These are phyloP conservation scores for Microplitis manilae DNA, from an alignment of 2,888 invertebrate species.

Conservation along the genomic window DNA sequence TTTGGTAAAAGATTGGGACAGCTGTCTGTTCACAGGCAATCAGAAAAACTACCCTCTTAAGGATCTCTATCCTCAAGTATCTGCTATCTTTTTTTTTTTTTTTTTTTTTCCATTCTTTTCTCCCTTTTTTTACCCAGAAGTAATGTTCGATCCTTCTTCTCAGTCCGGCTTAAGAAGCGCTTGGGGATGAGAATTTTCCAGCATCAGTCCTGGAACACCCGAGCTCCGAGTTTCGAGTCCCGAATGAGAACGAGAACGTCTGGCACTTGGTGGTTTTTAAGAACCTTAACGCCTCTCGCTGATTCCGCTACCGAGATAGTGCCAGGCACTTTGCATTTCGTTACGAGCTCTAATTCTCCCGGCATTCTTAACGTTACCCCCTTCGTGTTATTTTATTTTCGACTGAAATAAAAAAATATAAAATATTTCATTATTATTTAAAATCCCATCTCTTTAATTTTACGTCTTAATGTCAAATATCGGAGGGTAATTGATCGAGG, in stretches of 20 bases:
- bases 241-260: conserved; percentile 48
- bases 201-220: not conserved
- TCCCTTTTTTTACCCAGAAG: too few relatives aligned
- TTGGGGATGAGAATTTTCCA: conserved; percentile 16
- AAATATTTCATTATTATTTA: not conserved
- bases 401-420: too few relatives aligned
- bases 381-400: conserved; percentile 40
- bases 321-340: conserved; percentile 62
- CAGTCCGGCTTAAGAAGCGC: conserved; percentile 38
- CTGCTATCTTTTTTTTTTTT: conserved; percentile 32
- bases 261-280: conserved; percentile 63
- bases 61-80: conserved; percentile 43
- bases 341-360: conserved; percentile 57
- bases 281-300: conserved; percentile 64
- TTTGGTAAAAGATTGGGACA: conserved; percentile 65
- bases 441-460: not conserved
- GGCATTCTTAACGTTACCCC: conserved; percentile 3
- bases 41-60: conserved; percentile 65
- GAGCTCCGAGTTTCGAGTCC: conserved; percentile 21
- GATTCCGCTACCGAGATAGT: conserved; percentile 58
- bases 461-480: conserved; percentile 23
- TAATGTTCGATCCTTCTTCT: conserved; percentile 1
- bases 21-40: conserved; percentile 70
- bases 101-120: not conserved
- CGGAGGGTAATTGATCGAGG: conserved; percentile 50